A percentile compares a stretch with the other conserved stretches of the same genome.
Evolutionary conservation across 2,888 invertebrate species (phyloP).

Genomic region (Aproaerema taeniolella): DNA sequence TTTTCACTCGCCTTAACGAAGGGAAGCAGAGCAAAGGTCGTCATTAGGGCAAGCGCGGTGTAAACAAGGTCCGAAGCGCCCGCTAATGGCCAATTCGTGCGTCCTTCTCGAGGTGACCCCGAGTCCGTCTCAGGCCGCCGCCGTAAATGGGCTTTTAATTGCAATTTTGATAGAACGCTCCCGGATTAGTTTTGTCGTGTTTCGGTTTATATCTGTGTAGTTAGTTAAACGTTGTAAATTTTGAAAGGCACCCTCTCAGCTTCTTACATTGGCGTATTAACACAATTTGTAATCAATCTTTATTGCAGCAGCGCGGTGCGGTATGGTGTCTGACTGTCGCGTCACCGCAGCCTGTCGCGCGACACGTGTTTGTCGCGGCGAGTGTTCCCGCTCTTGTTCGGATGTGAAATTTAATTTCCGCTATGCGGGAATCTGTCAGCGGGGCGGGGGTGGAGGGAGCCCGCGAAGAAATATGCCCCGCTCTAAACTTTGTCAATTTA

Average conservation of each 20-base stretch:
- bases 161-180: slow-evolving; percentile 69
- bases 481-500: slow-evolving; percentile 78
- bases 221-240: slow-evolving; percentile 12
- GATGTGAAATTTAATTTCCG: slow-evolving; percentile 78
- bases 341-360: slow-evolving; percentile 34
- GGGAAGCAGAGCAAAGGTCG: slow-evolving; percentile 78
- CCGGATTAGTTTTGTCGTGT: slow-evolving; percentile 61
- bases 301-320: slow-evolving; percentile 18
- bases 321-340: slow-evolving; percentile 1
- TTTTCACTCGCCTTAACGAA: slow-evolving; percentile 78
- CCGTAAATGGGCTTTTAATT: slow-evolving; percentile 74
- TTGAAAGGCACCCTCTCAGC: slow-evolving; percentile 1
- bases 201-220: slow-evolving; percentile 29
- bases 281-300: slow-evolving; percentile 45
- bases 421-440: slow-evolving; percentile 66
- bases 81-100: slow-evolving; percentile 78
- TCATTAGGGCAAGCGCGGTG: slow-evolving; percentile 78
- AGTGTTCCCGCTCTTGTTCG: slow-evolving; percentile 66
- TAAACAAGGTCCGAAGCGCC: slow-evolving; percentile 76
- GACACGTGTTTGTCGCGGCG: slow-evolving; percentile 62
- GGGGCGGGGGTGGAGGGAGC: slow-evolving; percentile 35
- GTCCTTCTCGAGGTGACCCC: slow-evolving; percentile 73
- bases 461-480: slow-evolving; percentile 74
- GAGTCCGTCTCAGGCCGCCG: slow-evolving; percentile 60
- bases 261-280: slow-evolving; percentile 12